Conservation (phyloP, 1,140 invertebrate species). For the Pemphigus obesinymphae region DNA sequence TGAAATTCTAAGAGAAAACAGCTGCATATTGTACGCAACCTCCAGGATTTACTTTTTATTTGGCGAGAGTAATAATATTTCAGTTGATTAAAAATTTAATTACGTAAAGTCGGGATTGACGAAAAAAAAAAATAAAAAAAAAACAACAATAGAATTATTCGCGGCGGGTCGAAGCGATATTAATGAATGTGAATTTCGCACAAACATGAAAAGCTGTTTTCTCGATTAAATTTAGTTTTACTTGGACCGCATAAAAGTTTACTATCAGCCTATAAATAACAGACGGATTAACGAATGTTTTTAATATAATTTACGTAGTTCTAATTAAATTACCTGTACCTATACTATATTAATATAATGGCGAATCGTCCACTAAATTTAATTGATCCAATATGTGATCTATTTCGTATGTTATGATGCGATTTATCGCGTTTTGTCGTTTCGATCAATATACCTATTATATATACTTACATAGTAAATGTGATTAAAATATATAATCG, state of each 20-base stretch:
- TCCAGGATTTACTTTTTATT: background rate
- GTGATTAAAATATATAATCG: too few species aligned
- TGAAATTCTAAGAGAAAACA: background rate
- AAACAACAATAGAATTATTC: background rate
- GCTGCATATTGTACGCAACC: background rate
- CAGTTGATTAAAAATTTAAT: background rate
- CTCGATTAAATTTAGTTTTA: background rate
- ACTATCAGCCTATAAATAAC: too few species aligned
- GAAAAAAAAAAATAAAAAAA: too few species aligned
- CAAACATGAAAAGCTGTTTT: slow-evolving; percentile 35
- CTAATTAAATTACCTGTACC: too few species aligned
- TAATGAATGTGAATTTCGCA: slow-evolving; percentile 42
- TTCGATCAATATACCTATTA: too few species aligned
- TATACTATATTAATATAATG: too few species aligned
- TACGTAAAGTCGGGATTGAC: background rate
- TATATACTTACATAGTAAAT: too few species aligned
- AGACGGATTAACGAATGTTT: background rate
- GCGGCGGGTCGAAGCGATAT: background rate
- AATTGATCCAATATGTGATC: too few species aligned
- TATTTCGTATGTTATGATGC: too few species aligned
- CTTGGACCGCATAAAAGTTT: background rate
- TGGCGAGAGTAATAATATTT: background rate
- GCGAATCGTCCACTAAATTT: too few species aligned
- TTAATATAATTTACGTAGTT: background rate
- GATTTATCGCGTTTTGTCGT: too few species aligned